Conservation (phyloP, 2,113 vertebrate species). For the Scalopus aquaticus region DNA sequence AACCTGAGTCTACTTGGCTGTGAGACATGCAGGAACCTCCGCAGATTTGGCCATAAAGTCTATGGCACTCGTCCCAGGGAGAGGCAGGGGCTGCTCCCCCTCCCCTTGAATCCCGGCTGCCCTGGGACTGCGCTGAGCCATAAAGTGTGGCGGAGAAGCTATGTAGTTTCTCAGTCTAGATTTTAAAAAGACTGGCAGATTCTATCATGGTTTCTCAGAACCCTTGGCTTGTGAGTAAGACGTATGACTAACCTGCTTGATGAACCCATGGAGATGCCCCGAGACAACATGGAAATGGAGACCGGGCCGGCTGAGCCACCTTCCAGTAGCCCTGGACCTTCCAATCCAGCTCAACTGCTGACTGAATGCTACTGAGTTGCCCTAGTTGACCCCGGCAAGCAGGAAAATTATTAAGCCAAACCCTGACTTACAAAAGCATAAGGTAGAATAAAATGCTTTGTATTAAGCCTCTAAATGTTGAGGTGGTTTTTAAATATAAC, state of each 20-base stretch:
- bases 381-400: neutral
- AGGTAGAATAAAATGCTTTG: neutral
- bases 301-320: no score
- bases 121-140: neutral
- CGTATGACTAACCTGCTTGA: neutral
- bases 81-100: neutral
- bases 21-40: neutral
- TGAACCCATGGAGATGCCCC: neutral
- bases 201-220: neutral
- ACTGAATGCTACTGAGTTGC: neutral
- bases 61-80: neutral
- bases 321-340: neutral
- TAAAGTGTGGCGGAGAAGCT: neutral
- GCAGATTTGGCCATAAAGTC: neutral
- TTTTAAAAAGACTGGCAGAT: neutral
- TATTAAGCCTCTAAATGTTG: neutral
- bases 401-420: neutral
- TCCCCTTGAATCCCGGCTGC: neutral
- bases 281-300: neutral
- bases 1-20: neutral
- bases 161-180: neutral
- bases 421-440: neutral
- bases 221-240: neutral
- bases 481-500: neutral
- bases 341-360: neutral